Evolutionary conservation across 1,140 invertebrate species (phyloP).

Genomic region (Phocides pigmalion): DNA sequence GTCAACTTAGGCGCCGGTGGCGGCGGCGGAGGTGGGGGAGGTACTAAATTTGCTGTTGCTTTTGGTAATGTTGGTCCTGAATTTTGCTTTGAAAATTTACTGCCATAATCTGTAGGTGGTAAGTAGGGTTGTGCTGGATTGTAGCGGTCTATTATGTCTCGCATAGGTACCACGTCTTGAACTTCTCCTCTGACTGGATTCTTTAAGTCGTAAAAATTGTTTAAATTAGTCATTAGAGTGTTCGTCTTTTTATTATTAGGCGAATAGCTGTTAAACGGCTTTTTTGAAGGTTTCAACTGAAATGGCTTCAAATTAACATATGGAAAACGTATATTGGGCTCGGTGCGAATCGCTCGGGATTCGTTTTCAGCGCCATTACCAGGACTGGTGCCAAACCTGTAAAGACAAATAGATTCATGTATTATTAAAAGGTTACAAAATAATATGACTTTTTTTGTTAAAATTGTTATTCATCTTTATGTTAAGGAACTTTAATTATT

Average conservation of each 20-base stretch:
- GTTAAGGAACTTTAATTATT: no score
- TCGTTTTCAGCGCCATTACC: constrained; percentile 77
- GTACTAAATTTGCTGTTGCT: constrained; percentile 66
- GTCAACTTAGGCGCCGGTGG: constrained; percentile 47
- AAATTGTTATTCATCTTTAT: constrained; percentile 8
- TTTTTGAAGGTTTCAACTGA: constrained; percentile 65
- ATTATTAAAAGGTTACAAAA: no score
- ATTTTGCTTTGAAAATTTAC: constrained; percentile 59
- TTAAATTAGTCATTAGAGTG: constrained; percentile 65
- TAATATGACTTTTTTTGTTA: constrained; percentile 13
- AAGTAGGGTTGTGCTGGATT: constrained; percentile 81
- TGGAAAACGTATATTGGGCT: constrained; percentile 69
- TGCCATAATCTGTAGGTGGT: constrained; percentile 57
- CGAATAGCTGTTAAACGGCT: constrained; percentile 41
- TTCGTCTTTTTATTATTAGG: constrained; percentile 58
- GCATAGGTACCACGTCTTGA: constrained; percentile 60
- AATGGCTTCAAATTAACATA: constrained; percentile 75
- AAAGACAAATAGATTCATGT: no score
- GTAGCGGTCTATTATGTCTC: constrained; percentile 68
- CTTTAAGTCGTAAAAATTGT: constrained; percentile 68
- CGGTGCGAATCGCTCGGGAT: constrained; percentile 74
- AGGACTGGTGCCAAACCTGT: constrained; percentile 66
- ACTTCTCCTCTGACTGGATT: constrained; percentile 74
- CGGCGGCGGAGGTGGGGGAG: constrained; percentile 50
- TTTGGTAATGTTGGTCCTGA: constrained; percentile 42